Evolutionary conservation across 1,140 invertebrate genomes (phyloP).

Genomic region (Brachionus manjavacas): DNA sequence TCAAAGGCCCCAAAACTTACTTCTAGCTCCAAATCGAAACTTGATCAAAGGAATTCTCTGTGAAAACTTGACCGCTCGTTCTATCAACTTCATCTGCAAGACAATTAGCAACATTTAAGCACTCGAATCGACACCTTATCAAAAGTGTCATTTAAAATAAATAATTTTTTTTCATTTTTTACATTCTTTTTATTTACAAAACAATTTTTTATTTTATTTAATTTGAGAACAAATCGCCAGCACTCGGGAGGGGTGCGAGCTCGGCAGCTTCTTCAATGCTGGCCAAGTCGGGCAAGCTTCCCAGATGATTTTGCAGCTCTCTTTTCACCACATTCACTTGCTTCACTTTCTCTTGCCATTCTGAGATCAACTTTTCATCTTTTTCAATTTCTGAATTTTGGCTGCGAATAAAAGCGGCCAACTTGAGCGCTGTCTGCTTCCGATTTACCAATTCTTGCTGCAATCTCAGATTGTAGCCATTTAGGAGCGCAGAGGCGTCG

Average conservation of each 20-base stretch:
- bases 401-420: slow-evolving; percentile 75
- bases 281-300: slow-evolving; percentile 83
- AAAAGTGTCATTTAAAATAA: not conserved
- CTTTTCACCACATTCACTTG: slow-evolving; percentile 72
- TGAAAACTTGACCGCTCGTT: not conserved
- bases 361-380: slow-evolving; percentile 64
- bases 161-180: not conserved
- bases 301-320: slow-evolving; percentile 83
- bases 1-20: not conserved
- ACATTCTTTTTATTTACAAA: slow-evolving; percentile 19
- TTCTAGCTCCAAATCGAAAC: not conserved
- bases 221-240: slow-evolving; percentile 75
- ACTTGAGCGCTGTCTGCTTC: slow-evolving; percentile 73
- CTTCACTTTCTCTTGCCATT: slow-evolving; percentile 11
- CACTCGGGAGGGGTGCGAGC: slow-evolving; percentile 81
- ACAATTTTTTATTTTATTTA: not conserved
- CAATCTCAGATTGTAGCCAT: slow-evolving; percentile 80
- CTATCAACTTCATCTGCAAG: not conserved
- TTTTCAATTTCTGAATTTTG: slow-evolving; percentile 77
- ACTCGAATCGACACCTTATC: not conserved
- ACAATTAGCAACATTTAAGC: not conserved
- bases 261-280: slow-evolving; percentile 81
- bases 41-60: not conserved
- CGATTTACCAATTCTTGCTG: slow-evolving; percentile 80
- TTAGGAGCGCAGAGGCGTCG: slow-evolving; percentile 75